Conservation (phyloP, 92 coral and sea anemone species). For the Parazoanthus darwini region DNA sequence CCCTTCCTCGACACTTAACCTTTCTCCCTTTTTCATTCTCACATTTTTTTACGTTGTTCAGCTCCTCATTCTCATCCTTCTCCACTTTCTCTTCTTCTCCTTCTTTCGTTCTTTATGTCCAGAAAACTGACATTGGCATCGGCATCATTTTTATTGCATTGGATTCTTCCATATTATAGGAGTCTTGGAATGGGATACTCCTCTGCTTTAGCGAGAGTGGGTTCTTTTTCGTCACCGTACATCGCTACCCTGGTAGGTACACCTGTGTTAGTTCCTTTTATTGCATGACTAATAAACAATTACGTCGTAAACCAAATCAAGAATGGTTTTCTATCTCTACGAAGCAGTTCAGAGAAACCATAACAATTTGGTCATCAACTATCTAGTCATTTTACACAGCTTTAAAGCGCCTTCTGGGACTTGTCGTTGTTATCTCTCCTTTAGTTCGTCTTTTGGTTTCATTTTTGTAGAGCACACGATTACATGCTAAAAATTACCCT, state of each 20-base stretch:
- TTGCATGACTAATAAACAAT: not conserved
- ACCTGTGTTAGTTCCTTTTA: not conserved
- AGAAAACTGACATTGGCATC: not conserved
- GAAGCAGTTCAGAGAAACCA: not conserved
- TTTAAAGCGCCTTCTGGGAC: not conserved
- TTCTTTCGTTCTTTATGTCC: not conserved
- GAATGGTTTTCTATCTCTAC: not conserved
- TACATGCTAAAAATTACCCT: not conserved
- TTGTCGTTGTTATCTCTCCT: too few relatives aligned
- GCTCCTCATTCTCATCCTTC: not conserved
- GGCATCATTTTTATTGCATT: not conserved
- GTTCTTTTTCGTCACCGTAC: constrained; percentile 9
- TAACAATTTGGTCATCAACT: too few relatives aligned
- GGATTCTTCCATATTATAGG: not conserved
- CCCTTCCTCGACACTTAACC: not conserved
- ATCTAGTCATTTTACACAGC: not conserved
- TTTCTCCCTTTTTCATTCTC: not conserved
- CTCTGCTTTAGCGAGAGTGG: constrained; percentile 18
- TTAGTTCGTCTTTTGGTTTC: not conserved
- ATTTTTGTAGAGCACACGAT: not conserved
- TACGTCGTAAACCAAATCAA: not conserved
- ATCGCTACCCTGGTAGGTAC: constrained; percentile 23
- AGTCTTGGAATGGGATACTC: constrained; percentile 28
- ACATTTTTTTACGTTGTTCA: too few relatives aligned
- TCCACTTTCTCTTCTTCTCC: not conserved